A percentile compares a stretch with the other conserved stretches of the same genome.
Evolutionary conservation across 2,888 invertebrate genomes (phyloP).

Genomic region (Geophilus truncorum): DNA sequence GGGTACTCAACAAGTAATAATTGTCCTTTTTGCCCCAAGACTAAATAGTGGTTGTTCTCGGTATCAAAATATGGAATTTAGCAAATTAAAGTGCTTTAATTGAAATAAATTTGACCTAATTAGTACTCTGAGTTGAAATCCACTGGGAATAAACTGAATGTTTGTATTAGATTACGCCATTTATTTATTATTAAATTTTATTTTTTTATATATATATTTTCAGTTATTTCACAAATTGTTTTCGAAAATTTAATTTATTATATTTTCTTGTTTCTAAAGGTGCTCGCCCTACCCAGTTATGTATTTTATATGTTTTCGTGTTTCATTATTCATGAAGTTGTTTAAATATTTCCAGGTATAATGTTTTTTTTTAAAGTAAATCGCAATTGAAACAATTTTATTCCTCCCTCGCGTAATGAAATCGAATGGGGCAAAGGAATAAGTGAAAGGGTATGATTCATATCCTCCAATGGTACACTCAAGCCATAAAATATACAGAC

Average conservation of each 20-base stretch:
- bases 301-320: background rate
- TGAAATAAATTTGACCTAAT: conserved; percentile 2
- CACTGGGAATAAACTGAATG: too few relatives aligned
- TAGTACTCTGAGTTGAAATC: background rate
- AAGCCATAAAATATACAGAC: conserved; percentile 12
- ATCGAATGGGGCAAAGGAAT: conserved; percentile 7
- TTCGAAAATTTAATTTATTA: background rate
- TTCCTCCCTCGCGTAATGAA: background rate
- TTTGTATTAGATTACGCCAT: too few relatives aligned
- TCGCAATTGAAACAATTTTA: background rate
- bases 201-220: too few relatives aligned
- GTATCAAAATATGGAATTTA: background rate
- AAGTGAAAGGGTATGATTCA: conserved; percentile 20
- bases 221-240: too few relatives aligned
- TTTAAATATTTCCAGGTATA: background rate
- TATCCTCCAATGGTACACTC: conserved; percentile 7
- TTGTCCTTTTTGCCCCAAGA: background rate
- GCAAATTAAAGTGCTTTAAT: background rate
- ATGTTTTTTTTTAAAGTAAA: background rate
- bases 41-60: background rate
- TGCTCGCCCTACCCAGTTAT: too few relatives aligned
- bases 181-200: too few relatives aligned
- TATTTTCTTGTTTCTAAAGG: background rate
- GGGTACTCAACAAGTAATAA: background rate
- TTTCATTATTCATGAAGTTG: background rate